A percentile compares a stretch with the other conserved stretches of the same genome.
Conservation (phyloP, 2,113 vertebrate genomes). For the Tinamus guttatus region DNA sequence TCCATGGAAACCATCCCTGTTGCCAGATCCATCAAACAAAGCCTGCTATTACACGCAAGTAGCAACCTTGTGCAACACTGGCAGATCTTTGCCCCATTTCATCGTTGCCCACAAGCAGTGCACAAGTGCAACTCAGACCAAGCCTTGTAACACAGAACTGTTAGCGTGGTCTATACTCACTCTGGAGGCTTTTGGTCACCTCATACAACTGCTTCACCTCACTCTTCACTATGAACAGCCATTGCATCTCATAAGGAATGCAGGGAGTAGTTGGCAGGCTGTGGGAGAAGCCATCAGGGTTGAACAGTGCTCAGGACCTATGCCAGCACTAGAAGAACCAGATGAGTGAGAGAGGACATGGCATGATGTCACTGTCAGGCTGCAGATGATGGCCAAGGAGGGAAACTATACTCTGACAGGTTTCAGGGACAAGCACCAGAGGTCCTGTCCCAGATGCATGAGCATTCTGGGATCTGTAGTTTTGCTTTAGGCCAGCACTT, state of each 20-base stretch:
- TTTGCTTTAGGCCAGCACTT: background rate
- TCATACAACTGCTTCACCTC: background rate
- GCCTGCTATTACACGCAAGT: background rate
- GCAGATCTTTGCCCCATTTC: background rate
- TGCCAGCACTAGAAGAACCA: background rate
- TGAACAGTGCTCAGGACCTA: background rate
- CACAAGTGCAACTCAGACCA: background rate
- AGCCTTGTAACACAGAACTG: background rate
- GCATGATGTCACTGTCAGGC: background rate
- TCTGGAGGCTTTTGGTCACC: background rate
- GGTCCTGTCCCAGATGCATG: background rate
- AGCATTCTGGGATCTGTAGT: background rate
- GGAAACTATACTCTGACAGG: background rate
- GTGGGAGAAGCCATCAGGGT: background rate
- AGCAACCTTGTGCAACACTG: background rate
- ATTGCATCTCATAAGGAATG: background rate
- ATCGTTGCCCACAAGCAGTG: accelerated
- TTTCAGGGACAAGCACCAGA: background rate
- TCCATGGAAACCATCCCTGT: background rate
- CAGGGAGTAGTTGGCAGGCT: background rate
- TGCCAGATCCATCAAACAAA: background rate
- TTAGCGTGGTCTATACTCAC: background rate
- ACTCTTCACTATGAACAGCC: background rate
- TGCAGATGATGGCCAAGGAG: background rate
- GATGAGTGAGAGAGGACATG: background rate